phyloP scores from a whole-genome alignment of 2,888 invertebrate species.

The Callimorpha dominula region DNA sequence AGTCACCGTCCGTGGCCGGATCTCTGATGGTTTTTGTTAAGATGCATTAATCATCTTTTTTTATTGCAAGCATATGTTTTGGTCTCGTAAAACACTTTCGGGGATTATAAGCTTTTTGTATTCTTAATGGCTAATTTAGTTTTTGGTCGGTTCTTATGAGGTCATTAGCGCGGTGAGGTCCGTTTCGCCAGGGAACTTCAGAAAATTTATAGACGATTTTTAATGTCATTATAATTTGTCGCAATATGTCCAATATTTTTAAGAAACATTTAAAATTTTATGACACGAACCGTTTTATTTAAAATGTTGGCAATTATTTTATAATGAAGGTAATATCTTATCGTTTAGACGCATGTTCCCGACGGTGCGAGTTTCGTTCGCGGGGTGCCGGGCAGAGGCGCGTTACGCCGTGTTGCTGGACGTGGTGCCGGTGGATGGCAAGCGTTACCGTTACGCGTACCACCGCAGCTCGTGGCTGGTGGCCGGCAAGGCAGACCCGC shows the following conservation, averaged over 20 bases:
- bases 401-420: conserved; percentile 98
- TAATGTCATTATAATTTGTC: conserved; percentile 69
- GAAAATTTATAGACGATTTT: conserved; percentile 66
- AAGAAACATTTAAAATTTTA: conserved; percentile 24
- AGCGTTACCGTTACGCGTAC: conserved; percentile 98
- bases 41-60: conserved; percentile 85
- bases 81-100: conserved; percentile 82
- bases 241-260: conserved; percentile 47
- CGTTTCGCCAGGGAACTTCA: conserved; percentile 55
- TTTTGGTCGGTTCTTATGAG: conserved; percentile 75
- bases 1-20: conserved; percentile 83
- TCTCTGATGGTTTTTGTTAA: conserved; percentile 80
- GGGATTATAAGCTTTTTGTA: conserved; percentile 78
- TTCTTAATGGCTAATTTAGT: conserved; percentile 81
- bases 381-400: conserved; percentile 92
- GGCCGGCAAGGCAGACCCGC: conserved; percentile 99
- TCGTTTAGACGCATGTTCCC: conserved; percentile 97
- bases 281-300: conserved; percentile 22
- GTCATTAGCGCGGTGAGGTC: conserved; percentile 77
- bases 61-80: conserved; percentile 84
- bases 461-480: conserved; percentile 99
- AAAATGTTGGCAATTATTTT: conserved; percentile 27
- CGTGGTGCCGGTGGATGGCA: conserved; percentile 98
- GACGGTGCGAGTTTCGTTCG: conserved; percentile 97
- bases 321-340: conserved; percentile 21